Evolutionary conservation across 1,140 invertebrate genomes (phyloP), one percentile per base, ranked within the genome.

Genomic region (Drosophila cardini): DNA sequence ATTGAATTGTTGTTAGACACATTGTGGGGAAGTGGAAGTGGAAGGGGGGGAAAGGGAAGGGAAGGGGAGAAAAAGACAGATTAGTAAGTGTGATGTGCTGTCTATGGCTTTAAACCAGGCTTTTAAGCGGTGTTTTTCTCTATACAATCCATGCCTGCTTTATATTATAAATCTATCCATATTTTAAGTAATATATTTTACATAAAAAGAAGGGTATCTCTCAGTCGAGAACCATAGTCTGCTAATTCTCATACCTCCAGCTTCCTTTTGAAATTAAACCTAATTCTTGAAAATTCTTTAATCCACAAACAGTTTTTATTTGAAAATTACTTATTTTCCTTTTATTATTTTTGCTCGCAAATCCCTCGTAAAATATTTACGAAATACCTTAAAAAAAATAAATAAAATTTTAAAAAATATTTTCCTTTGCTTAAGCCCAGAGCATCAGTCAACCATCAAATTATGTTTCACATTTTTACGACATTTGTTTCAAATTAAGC

Each of bases 401-500:
- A n/a, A 13, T 40, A 40, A 13, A 13, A 42, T 56, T 52, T 36
- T 64, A 38, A 32, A 57, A 18, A n/a, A 38, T 61, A 36, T 61
- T 56, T 77, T 70, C 67, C 34, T 57, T 34, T 56, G 21, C 15
- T 21, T 79, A 80, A 77, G 67, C 76, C 78, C 52, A 15, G 10
- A 46, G 58, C 83, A 73, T 83, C 83, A 87, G 84, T 87, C 83
- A 83, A 75, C 45, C 84, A 80, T 87, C 79, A 89, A 83, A 86
- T 86, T 83, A 86, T 80, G 48, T 74, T 87, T 55, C 61, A 79
- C 72, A 79, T 79, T 86, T 86, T 86, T 86, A 86, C 78, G 83
- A 83, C 83, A 83, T 87, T 87, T 87, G 84, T 89, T 87, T 87
- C 83, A 83, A 87, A 87, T 89, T 89, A 87, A 83, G 69, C 64